phyloP scores from a whole-genome alignment of 2,113 vertebrate species.

The Macquaria australasica region DNA sequence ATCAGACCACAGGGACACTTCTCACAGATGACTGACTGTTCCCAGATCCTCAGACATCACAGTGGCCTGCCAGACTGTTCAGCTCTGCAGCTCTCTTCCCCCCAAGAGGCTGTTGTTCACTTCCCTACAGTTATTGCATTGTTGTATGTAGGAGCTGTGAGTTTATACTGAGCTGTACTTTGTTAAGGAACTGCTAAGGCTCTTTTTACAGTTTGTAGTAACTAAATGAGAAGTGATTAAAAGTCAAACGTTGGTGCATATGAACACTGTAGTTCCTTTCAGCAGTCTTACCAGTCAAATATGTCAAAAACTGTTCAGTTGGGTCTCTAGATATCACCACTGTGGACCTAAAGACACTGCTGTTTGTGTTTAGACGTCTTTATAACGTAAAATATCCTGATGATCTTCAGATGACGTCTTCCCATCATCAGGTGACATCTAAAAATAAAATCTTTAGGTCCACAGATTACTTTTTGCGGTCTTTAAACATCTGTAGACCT shows the following conservation, averaged over 20 bases:
- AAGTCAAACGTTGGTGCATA: background rate
- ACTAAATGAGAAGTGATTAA: background rate
- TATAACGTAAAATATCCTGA: background rate
- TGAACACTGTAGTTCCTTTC: background rate
- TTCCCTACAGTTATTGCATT: background rate
- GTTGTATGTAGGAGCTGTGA: background rate
- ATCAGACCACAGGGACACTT: slow-evolving; percentile 34
- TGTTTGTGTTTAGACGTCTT: no score
- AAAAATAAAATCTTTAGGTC: background rate
- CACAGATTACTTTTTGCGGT: background rate
- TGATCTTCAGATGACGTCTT: background rate
- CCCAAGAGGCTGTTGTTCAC: background rate
- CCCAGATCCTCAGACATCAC: slow-evolving; percentile 18
- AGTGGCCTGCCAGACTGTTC: background rate
- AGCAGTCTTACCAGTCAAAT: background rate
- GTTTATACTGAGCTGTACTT: background rate
- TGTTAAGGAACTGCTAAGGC: background rate
- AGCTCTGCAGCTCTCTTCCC: background rate
- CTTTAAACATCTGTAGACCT: background rate
- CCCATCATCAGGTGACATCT: background rate
- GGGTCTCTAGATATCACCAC: background rate
- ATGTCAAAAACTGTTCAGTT: background rate
- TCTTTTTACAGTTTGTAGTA: background rate
- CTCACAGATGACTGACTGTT: slow-evolving; percentile 48
- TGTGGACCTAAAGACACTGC: background rate